phyloP scores from a whole-genome alignment of 2,113 vertebrate genomes.

The Oreochromis niloticus region DNA sequence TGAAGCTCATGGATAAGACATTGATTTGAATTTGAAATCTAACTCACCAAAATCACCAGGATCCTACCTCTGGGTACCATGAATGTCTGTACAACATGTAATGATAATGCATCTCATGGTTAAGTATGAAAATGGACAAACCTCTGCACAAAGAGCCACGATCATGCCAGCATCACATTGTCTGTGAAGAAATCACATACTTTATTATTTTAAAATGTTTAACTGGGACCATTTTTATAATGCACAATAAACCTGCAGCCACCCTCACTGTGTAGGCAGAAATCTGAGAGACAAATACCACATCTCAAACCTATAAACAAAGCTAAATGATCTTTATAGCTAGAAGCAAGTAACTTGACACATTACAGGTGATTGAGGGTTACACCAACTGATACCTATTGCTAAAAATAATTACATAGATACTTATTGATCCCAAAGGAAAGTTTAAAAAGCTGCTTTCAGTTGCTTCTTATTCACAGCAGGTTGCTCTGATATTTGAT shows the following conservation, averaged over 20 bases:
- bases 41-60: neutral
- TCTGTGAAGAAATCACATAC: neutral
- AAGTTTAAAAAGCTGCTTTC: neutral
- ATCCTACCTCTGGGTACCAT: neutral
- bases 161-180: neutral
- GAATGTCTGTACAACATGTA: neutral
- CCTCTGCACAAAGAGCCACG: neutral
- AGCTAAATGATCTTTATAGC: neutral
- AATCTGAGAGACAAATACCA: neutral
- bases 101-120: neutral
- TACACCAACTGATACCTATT: neutral
- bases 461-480: neutral
- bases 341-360: neutral
- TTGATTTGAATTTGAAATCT: neutral
- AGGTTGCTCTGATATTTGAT: neutral
- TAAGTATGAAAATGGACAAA: neutral
- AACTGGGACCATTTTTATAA: neutral
- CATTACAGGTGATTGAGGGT: neutral
- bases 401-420: neutral
- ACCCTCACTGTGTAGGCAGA: neutral
- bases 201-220: neutral
- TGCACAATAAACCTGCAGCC: neutral
- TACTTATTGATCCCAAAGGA: neutral
- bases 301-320: neutral
- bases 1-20: neutral